Evolutionary conservation across 2,888 invertebrate genomes (phyloP).

Genomic region (Philaethria dido): DNA sequence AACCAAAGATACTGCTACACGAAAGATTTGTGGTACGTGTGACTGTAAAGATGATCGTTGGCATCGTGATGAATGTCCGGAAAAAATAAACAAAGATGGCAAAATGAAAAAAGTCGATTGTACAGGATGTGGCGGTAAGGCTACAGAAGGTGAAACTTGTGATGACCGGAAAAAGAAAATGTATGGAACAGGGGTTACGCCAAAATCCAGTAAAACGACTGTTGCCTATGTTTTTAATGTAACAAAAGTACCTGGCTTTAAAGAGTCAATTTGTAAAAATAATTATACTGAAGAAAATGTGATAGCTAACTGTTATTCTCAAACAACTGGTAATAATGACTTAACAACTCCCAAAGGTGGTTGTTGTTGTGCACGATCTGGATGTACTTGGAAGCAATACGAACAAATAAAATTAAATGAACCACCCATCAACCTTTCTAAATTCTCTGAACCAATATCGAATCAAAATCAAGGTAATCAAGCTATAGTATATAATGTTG

Average conservation of each 20-base stretch:
- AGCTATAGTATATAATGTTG: constrained; percentile 51
- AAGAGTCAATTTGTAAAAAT: constrained; percentile 55
- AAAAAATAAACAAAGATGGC: constrained; percentile 45
- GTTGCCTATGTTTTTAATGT: constrained; percentile 60
- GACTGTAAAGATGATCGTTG: constrained; percentile 71
- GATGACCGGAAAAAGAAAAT: constrained; percentile 58
- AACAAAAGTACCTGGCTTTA: constrained; percentile 55
- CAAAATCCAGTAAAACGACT: constrained; percentile 56
- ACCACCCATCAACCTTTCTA: constrained; percentile 42
- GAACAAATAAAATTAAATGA: constrained; percentile 35
- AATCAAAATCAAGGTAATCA: constrained; percentile 49
- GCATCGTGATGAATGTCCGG: constrained; percentile 68
- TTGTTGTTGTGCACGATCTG: constrained; percentile 50
- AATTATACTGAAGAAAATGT: constrained; percentile 57
- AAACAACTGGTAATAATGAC: constrained; percentile 36
- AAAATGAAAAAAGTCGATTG: constrained; percentile 51
- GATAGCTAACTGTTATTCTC: constrained; percentile 44
- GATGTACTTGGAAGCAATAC: constrained; percentile 38
- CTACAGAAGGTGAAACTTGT: constrained; percentile 63
- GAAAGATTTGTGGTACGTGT: constrained; percentile 71
- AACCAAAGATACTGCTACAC: constrained; percentile 52
- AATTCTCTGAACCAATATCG: constrained; percentile 43
- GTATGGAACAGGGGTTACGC: constrained; percentile 59
- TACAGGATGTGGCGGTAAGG: constrained; percentile 61
- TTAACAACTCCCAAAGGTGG: constrained; percentile 40